Evolutionary conservation across 1,140 invertebrate species (phyloP), one percentile per base, ranked within the genome.

Genomic region (Euschistus heros): DNA sequence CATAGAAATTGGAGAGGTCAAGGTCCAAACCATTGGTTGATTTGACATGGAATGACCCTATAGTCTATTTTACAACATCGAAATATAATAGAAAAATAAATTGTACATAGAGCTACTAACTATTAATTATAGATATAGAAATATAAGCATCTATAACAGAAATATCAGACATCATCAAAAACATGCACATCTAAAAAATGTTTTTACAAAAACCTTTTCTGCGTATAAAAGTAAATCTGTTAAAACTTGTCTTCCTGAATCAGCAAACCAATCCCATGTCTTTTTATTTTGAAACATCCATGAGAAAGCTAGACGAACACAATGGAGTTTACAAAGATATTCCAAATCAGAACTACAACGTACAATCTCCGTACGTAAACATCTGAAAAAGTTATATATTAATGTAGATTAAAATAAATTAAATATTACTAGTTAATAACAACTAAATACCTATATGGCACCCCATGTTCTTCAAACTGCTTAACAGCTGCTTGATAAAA

Each of bases 241-340:
- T 63, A 97, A 84, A 61, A 97, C 82, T 76, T 94, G 88, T 57
- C 89, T 80, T 17, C 94, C 94, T 67, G 89, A 84, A 75, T 92
- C 86, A 55, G 84, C 84, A 73, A 95, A 92, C 89, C 89, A 97
- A n/a, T 81, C 76, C 70, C 87, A 84, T 44, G 84, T 85, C 0
- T 78, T 77, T 0, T 82, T 78, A 72, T 89, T 83, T 71, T 81
- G 81, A 73, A 97, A 88, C 62, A 95, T 79, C 71, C 84, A 80
- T 71, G 88, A 84, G 74, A 95, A 92, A 33, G 92, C 93, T 62
- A 89, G 79, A 47, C 95, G 82, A 46, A 94, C 76, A 74, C 94
- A 97, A 72, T 95, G 87, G 30, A 98, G 79, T 80, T 98, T 98
- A 20, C 92, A 92, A 67, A 97, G 78, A 78, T 95, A 98, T 77